Evolutionary conservation across 2,113 vertebrate species (phyloP).

Genomic region (Bujurquina vittata): DNA sequence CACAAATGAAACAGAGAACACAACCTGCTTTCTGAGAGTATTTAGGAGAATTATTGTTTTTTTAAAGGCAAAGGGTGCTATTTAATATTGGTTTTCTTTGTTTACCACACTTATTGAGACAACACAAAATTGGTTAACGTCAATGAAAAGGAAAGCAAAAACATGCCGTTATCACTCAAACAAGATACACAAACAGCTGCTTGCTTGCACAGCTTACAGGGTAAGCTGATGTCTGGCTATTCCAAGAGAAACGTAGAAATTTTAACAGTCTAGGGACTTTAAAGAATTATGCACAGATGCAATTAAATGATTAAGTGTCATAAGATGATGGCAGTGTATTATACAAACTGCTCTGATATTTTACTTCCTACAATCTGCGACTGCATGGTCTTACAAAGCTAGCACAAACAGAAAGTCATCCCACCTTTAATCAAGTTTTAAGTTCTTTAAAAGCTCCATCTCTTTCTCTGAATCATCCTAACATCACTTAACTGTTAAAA

Average conservation of each 20-base stretch:
- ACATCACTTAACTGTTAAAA: slow-evolving; percentile 4
- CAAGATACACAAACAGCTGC: not conserved
- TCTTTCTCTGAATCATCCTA: not conserved
- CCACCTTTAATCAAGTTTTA: not conserved
- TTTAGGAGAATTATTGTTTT: fast-evolving
- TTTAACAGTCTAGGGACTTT: not conserved
- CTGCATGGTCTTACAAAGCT: not conserved
- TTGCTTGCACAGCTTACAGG: not conserved
- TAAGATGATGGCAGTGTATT: not conserved
- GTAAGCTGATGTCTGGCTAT: not conserved
- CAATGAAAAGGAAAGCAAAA: not conserved
- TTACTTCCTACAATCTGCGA: not conserved
- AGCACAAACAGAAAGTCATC: not conserved
- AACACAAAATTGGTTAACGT: not conserved
- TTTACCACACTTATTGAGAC: not conserved
- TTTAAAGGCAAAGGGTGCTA: not conserved
- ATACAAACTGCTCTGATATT: not conserved
- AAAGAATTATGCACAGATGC: not conserved
- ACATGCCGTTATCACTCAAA: not conserved
- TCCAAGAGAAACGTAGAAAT: not conserved
- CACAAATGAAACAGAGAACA: not conserved
- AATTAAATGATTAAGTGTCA: not conserved
- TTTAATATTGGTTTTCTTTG: not conserved
- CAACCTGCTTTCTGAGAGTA: not conserved
- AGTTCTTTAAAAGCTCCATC: not conserved